Percentiles rank a stretch among this genome's conserved stretches.
Evolutionary conservation across 2,888 invertebrate species (phyloP).

Genomic region (Cyclophora albipunctata): DNA sequence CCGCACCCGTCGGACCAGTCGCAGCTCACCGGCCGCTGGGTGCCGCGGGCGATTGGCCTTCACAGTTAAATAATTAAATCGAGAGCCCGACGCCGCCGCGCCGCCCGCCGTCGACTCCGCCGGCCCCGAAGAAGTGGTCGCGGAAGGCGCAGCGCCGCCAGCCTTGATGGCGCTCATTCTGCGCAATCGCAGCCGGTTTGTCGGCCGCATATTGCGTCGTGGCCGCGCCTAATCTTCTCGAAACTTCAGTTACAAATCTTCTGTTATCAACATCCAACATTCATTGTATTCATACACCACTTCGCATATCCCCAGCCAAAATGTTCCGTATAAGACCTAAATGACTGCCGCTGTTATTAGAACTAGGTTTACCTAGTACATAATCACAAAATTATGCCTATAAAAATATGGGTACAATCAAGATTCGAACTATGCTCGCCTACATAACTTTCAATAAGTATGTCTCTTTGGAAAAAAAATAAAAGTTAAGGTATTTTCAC

Average conservation of each 20-base stretch:
- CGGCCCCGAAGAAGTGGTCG: constrained; percentile 64
- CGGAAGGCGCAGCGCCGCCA: constrained; percentile 66
- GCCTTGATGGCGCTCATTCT: constrained; percentile 70
- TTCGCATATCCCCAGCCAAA: too few species aligned
- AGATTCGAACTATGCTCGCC: too few species aligned
- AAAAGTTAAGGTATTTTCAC: too few species aligned
- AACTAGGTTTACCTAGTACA: too few species aligned
- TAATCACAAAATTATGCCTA: too few species aligned
- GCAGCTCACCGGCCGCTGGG: constrained; percentile 64
- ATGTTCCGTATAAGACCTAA: too few species aligned
- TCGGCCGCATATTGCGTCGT: constrained; percentile 56
- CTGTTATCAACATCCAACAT: too few species aligned
- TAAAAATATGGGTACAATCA: too few species aligned
- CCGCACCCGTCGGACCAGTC: constrained; percentile 73
- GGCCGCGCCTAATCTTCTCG: constrained; percentile 57
- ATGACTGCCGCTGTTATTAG: too few species aligned
- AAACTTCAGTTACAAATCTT: constrained; percentile 19
- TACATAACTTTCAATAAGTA: too few species aligned
- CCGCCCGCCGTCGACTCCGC: constrained; percentile 22
- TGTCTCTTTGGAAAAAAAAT: too few species aligned
- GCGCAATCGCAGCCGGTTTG: constrained; percentile 71
- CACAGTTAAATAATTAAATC: constrained; percentile 69
- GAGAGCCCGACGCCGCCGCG: constrained; percentile 51
- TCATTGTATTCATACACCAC: too few species aligned
- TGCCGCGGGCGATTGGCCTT: constrained; percentile 74